A percentile compares a stretch with the other conserved stretches of the same genome.
These are phyloP conservation scores for Ascidia mentula DNA, from an alignment of 23 tunicate species.

Conservation along the genomic window DNA sequence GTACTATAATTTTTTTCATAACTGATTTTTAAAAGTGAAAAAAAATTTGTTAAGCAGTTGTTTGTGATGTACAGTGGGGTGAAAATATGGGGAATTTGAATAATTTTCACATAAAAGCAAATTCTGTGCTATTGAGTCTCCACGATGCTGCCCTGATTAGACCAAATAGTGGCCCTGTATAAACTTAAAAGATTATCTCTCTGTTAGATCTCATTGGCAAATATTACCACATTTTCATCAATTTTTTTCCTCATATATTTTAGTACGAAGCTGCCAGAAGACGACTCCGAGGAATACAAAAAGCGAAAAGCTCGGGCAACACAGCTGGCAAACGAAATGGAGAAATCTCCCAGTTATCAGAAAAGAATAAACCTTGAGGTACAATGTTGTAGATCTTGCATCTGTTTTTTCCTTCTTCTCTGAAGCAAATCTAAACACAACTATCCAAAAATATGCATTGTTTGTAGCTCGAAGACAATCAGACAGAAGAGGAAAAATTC, in stretches of 20 bases:
- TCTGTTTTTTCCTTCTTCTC: not conserved
- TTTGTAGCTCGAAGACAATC: slow-evolving; percentile 54
- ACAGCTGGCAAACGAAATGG: slow-evolving; percentile 76
- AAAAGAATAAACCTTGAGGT: slow-evolving; percentile 43
- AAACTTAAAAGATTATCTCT: too few species aligned
- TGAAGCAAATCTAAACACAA: not conserved
- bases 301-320: slow-evolving; percentile 54
- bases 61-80: not conserved
- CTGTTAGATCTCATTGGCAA: not conserved
- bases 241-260: not conserved
- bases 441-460: not conserved
- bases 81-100: too few species aligned
- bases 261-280: slow-evolving; percentile 52
- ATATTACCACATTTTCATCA: not conserved
- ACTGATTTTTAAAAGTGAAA: not conserved
- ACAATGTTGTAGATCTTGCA: not conserved
- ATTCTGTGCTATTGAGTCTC: too few species aligned
- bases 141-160: too few species aligned
- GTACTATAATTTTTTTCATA: not conserved
- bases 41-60: not conserved
- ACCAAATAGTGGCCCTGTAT: too few species aligned
- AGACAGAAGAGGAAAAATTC: slow-evolving; percentile 77
- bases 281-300: slow-evolving; percentile 36
- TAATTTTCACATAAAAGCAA: too few species aligned
- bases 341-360: slow-evolving; percentile 39